Base-by-base conservation (phyloP, 2,797 vertebrate genomes). In the Trematocara caparti region DNA sequence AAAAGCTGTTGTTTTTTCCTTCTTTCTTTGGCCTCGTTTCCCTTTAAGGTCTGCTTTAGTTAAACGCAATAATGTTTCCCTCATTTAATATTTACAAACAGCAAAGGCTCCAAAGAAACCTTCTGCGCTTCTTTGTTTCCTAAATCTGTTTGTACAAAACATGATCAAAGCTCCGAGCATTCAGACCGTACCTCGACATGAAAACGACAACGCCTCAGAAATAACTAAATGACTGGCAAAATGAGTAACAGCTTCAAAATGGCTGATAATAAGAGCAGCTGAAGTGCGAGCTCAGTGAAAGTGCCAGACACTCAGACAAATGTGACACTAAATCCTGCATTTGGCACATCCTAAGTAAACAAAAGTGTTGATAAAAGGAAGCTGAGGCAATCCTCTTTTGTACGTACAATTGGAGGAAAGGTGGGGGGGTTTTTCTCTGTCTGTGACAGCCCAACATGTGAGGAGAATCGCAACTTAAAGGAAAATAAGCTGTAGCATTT, bases 311-410 rank as follows among this genome's bases (percentile, higher is more conserved):
- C 89, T 90, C 85, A 88, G 76, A 90, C 90, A 88, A 91, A 94
- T 83, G 89, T 92, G 92, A 94, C 92, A 93, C 91, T 92, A 93
- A 94, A 93, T 91, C 92, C 92, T 12, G 75, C 83, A n/a, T 93
- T 91, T 92, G 92, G 91, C 89, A 88, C 86, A 82, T 90, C 85
- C 87, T 49, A 62, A 80, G 93, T 93, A 94, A 93, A 94, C 92
- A 94, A 86, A 90, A 83, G 89, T 85, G 88, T 90, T 91, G 91
- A 93, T 89, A 88, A 92, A 91, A 92, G 84, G 81, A 83, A 90
- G 85, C 73, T 74, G 59, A 53, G 53, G 83, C 76, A 87, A 85
- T 87, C 85, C 84, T 77, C 88, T 84, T 87, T 87, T 90, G 87
- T 89, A 76, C 14, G 73, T 57, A 80, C 73, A 83, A 82, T 76